Evolutionary conservation across 2,888 invertebrate species (phyloP).

Genomic region (Agrotis exclamationis): DNA sequence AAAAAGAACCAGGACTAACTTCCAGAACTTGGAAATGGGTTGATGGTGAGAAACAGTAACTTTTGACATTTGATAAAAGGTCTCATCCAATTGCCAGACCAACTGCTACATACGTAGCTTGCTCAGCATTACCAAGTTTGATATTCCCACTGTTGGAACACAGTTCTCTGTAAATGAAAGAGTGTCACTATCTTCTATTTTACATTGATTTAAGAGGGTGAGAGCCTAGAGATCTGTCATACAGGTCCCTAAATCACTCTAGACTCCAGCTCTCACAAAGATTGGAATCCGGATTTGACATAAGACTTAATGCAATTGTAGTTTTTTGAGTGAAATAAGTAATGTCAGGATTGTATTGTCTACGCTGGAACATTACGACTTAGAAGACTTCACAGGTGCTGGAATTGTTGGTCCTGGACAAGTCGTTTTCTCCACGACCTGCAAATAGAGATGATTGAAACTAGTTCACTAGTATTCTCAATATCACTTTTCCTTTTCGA

Average conservation of each 20-base stretch:
- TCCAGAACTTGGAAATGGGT: constrained; percentile 97
- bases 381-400: neutral
- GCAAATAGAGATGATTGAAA: neutral
- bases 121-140: neutral
- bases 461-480: neutral
- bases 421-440: neutral
- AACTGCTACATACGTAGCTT: neutral
- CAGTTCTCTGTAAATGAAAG: neutral
- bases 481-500: neutral
- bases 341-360: too few relatives aligned
- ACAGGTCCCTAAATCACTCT: too few relatives aligned
- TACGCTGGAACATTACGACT: neutral
- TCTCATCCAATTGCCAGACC: too few relatives aligned
- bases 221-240: too few relatives aligned
- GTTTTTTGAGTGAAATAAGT: too few relatives aligned
- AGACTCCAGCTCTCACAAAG: too few relatives aligned
- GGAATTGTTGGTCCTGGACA: neutral
- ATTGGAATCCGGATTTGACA: too few relatives aligned
- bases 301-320: too few relatives aligned
- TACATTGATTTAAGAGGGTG: too few relatives aligned
- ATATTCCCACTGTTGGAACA: neutral
- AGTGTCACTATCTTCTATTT: too few relatives aligned
- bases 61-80: neutral
- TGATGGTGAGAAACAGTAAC: constrained; percentile 91
- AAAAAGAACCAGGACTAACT: constrained; percentile 96